phyloP scores from a whole-genome alignment of 2,888 invertebrate species.

The Eristalis tenax region DNA sequence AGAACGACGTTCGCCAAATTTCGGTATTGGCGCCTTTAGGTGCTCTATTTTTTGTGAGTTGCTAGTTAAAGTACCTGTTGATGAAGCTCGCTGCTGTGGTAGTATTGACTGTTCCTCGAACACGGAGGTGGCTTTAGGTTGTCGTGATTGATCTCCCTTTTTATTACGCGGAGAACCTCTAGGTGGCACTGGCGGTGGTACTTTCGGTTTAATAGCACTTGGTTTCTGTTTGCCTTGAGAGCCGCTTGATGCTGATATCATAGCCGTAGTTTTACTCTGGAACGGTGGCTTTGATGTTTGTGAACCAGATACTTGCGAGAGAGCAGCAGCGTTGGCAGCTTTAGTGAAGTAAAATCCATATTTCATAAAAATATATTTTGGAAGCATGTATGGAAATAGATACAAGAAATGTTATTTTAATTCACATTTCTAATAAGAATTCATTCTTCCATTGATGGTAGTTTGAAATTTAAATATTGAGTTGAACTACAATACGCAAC shows the following conservation, averaged over 20 bases:
- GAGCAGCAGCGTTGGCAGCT: constrained; percentile 57
- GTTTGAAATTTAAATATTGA: no score
- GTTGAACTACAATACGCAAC: no score
- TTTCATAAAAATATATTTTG: neutral
- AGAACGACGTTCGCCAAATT: constrained; percentile 79
- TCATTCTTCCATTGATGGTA: no score
- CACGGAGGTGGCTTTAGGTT: constrained; percentile 60
- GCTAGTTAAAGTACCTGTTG: constrained; percentile 60
- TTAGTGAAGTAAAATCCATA: neutral
- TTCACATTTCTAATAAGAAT: no score
- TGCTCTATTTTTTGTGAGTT: constrained; percentile 67
- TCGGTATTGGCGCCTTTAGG: constrained; percentile 76
- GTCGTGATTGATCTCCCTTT: constrained; percentile 72
- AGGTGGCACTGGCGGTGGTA: constrained; percentile 94
- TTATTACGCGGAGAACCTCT: constrained; percentile 87
- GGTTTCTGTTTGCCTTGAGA: constrained; percentile 57
- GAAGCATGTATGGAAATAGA: neutral
- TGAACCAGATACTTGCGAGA: constrained; percentile 76
- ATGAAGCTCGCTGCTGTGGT: constrained; percentile 68
- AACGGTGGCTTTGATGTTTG: constrained; percentile 73
- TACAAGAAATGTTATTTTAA: neutral
- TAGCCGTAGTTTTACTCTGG: constrained; percentile 76
- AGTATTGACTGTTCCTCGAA: constrained; percentile 77
- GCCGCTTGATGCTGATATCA: constrained; percentile 41
- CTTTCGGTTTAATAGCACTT: constrained; percentile 82